Evolutionary conservation across 2,113 vertebrate species (phyloP).

Genomic region (Nematolebias whitei): DNA sequence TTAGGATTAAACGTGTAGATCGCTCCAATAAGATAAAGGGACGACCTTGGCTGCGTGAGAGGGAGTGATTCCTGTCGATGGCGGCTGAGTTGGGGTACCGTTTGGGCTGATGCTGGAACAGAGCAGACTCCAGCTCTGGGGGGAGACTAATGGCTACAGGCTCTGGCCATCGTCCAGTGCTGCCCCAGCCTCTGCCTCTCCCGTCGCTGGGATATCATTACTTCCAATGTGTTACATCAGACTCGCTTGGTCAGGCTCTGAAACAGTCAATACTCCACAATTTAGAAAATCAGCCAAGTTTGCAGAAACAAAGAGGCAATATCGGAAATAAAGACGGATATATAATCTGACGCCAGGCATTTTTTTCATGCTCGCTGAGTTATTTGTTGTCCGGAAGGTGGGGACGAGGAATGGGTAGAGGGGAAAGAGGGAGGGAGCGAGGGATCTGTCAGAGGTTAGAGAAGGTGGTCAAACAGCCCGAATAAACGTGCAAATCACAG

Average conservation of each 20-base stretch:
- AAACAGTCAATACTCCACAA: conserved; percentile 82
- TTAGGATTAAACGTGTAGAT: conserved; percentile 28
- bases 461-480: conserved; percentile 69
- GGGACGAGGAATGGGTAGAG: conserved; percentile 26
- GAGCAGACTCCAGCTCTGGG: conserved; percentile 57
- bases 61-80: conserved; percentile 50
- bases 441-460: conserved; percentile 68
- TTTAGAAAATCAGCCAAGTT: conserved; percentile 84
- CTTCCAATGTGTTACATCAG: conserved; percentile 77
- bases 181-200: conserved; percentile 62
- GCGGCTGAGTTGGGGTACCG: too few species aligned
- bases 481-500: conserved; percentile 78
- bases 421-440: conserved; percentile 32
- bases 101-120: too few species aligned
- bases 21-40: conserved; percentile 12
- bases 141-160: conserved; percentile 75
- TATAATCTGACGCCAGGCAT: conserved; percentile 75
- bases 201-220: conserved; percentile 74
- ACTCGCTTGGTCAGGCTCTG: conserved; percentile 75
- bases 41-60: conserved; percentile 61
- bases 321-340: conserved; percentile 82
- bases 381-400: conserved; percentile 71
- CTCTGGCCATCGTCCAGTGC: conserved; percentile 74
- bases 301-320: conserved; percentile 81
- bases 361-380: conserved; percentile 70